Evolutionary conservation across 2,797 vertebrate genomes (phyloP), one percentile per base, ranked within the genome.

Genomic region (Melanotaenia parkinsoni): DNA sequence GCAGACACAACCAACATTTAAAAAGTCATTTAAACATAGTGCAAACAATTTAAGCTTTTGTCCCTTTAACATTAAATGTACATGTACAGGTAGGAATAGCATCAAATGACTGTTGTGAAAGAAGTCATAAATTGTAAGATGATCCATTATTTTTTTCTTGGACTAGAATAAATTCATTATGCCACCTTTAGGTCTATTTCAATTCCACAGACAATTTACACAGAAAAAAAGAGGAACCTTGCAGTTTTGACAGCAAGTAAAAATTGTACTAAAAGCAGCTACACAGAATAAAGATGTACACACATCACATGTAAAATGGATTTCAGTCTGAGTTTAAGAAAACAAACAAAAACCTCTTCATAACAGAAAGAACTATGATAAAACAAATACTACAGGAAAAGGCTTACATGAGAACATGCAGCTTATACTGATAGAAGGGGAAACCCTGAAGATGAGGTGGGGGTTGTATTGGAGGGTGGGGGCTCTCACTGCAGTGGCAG

Each of bases 401-500:
- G 37, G 45, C 13, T 68, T 62, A n/a, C 63, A 66, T 60, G 53
- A 38, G 47, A 18, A 18, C 43, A 45, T 18, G 16, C 5, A 7
- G 43, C 16, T 45, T 20, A 53, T 26, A 66, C 20, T 68, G 50
- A 71, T 70, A 67, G 30, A 20, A 14, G 59, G 47, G 65, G 54
- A 59, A 76, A 45, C 62, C 65, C 68, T 72, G 20, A 47, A 38
- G 45, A 33, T 45, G 51, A 56, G 65, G 69, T 40, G 59, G 58
- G 35, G 72, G 58, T 18, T 47, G 38, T 50, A 26, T 63, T 64
- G 16, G 37, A 63, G 16, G 47, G 30, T 14, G 20, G 61, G 59
- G 62, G 30, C 56, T 79, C 72, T 61, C 54, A 56, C 67, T 86
- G 58, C 61, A 68, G 56, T 58, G 77, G 43, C 72, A 86, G 71